Base-by-base conservation (phyloP, 2,888 invertebrate species). In the Gisinianus flammeolus region DNA sequence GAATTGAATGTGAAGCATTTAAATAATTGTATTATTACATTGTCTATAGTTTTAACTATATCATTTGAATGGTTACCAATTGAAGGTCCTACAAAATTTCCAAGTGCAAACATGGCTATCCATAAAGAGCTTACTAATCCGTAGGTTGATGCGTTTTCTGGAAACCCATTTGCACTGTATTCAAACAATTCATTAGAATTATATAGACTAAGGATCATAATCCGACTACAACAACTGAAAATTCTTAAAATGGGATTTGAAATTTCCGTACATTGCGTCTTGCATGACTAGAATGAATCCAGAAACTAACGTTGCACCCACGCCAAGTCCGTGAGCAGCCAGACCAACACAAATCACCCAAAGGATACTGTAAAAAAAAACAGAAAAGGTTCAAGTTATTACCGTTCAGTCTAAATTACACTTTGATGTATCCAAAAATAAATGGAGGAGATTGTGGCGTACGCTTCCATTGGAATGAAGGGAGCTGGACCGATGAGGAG, bases 111-210 rank as follows among this genome's bases (percentile, higher is more conserved):
- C 0, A 93, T 92, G 0, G 94, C 94, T 0, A 95, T 95, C 93
- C 95, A 96, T 85, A 96, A 89, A 0, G 95, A 96, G 0, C 95
- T 95, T 16, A 96, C 93, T 52, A 95, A 88, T 0, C 95, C 96
- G 86, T 94, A 96, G 0, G 96, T 96, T 85, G 94, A 93, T 81
- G 96, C 89, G 80, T 92, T 93, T 87, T 96, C 94, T 0, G 94
- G 92, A 82, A 94, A 91, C 0, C 94, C 94, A 82, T 91, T 89
- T 0, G 89, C 88, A 85, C 93, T 93, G 16, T 30, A n/a, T 30
- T 2, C n/a, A 66, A 22, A 10, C 28, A 66, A 66, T 19, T 30
- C 4, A 6, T 44, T 4, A 64, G 2, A 24, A 64, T 64, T 64
- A 5, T 24, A 64, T 22, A 24, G 62, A 26, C 2, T 2, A 12